Evolutionary conservation across 2,888 invertebrate genomes (phyloP).

Genomic region (Eugnorisma glareosa): DNA sequence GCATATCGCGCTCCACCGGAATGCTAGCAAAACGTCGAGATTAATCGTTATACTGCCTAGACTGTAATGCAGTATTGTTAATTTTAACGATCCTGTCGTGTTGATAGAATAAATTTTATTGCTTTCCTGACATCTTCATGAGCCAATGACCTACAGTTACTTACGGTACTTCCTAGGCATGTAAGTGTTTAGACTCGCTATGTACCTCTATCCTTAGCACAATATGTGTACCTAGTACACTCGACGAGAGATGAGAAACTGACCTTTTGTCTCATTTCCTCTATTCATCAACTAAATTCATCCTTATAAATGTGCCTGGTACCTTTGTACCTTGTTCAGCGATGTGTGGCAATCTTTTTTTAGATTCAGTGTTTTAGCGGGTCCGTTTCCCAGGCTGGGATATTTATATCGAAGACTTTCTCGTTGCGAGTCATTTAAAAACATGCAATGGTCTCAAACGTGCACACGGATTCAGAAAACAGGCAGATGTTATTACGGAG

Average conservation of each 20-base stretch:
- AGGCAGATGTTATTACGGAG: conserved; percentile 49
- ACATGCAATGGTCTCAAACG: conserved; percentile 64
- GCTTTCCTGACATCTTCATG: conserved; percentile 83
- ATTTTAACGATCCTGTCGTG: conserved; percentile 77
- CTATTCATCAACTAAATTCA: conserved; percentile 26
- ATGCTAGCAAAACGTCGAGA: conserved; percentile 57
- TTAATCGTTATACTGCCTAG: conserved; percentile 69
- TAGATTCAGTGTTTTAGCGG: conserved; percentile 40
- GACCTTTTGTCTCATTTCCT: conserved; percentile 37
- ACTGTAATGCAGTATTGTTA: conserved; percentile 75
- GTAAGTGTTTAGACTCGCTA: conserved; percentile 73
- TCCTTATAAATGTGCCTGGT: conserved; percentile 3
- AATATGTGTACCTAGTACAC: conserved; percentile 66
- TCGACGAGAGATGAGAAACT: conserved; percentile 52
- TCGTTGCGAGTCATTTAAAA: conserved; percentile 64
- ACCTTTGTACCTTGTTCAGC: conserved; percentile 33
- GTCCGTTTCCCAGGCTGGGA: conserved; percentile 51
- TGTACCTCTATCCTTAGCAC: conserved; percentile 75
- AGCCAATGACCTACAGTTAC: conserved; percentile 85
- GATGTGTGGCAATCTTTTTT: conserved; percentile 47
- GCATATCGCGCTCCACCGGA: conserved; percentile 55
- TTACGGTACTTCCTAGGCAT: conserved; percentile 82
- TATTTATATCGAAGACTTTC: conserved; percentile 60
- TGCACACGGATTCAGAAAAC: conserved; percentile 57
- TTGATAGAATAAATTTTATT: conserved; percentile 81